Evolutionary conservation across 1,140 invertebrate species (phyloP).

Genomic region (Bilobella aurantiaca): DNA sequence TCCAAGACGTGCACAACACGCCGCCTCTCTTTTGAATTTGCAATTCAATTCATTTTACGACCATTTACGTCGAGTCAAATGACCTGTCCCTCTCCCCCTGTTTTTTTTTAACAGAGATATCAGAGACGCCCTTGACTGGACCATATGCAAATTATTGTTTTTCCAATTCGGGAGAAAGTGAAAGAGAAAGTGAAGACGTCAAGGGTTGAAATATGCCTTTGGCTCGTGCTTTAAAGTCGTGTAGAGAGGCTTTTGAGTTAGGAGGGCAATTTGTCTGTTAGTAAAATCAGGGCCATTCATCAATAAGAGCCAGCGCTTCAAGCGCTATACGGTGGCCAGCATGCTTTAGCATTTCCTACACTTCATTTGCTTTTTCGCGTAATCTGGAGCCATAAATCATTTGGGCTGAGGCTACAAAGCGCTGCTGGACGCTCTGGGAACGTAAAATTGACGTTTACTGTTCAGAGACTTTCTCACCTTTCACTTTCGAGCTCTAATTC

Average conservation of each 20-base stretch:
- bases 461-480: neutral
- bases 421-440: neutral
- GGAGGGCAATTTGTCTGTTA: neutral
- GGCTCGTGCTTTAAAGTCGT: neutral
- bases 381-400: neutral
- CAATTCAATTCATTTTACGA: too few relatives aligned
- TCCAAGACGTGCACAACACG: too few relatives aligned
- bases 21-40: too few relatives aligned
- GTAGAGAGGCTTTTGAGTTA: neutral
- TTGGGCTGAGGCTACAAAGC: neutral
- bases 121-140: too few relatives aligned
- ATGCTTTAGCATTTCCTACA: neutral
- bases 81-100: too few relatives aligned
- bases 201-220: neutral
- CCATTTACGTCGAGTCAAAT: too few relatives aligned
- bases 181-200: neutral
- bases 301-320: neutral
- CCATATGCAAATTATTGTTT: neutral
- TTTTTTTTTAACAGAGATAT: too few relatives aligned
- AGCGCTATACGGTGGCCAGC: too few relatives aligned
- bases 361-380: neutral
- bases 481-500: too few relatives aligned
- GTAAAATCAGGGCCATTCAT: conserved; percentile 2
- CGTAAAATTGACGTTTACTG: neutral
- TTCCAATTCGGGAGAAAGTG: neutral